Conservation (phyloP, 1,140 invertebrate species). For the Drosophila ogumai region DNA sequence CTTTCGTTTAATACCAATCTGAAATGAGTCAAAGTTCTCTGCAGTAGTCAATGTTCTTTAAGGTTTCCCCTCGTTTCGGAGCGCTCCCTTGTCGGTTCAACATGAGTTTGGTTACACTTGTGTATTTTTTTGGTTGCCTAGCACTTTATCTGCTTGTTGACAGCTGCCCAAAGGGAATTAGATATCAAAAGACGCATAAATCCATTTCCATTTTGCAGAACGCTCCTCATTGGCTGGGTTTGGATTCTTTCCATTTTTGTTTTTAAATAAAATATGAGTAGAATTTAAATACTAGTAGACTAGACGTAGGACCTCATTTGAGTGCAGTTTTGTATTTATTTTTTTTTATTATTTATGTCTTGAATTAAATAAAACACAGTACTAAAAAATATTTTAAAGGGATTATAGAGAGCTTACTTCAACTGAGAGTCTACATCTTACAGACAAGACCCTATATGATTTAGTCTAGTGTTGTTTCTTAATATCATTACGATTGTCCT, state of each 20-base stretch:
- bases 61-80: background rate
- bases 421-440: background rate
- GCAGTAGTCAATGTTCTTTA: constrained; percentile 25
- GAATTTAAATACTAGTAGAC: constrained; percentile 45
- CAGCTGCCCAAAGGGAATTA: constrained; percentile 80
- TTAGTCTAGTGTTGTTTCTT: constrained; percentile 13
- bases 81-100: background rate
- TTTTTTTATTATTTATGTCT: background rate
- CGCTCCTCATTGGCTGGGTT: constrained; percentile 23
- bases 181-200: constrained; percentile 82
- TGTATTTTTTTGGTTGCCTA: constrained; percentile 58
- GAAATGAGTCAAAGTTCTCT: constrained; percentile 54
- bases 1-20: constrained; percentile 59
- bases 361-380: background rate
- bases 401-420: background rate
- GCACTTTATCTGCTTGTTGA: constrained; percentile 77
- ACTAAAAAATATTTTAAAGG: background rate
- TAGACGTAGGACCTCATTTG: background rate
- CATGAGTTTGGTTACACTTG: constrained; percentile 24
- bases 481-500: constrained; percentile 47
- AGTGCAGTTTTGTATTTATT: background rate
- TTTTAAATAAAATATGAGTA: constrained; percentile 69
- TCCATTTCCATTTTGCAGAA: constrained; percentile 63
- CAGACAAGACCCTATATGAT: background rate
- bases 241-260: constrained; percentile 19